Percentiles rank a stretch among this genome's conserved stretches.
Conservation (phyloP, 2,113 vertebrate genomes). For the Oceanites oceanicus region DNA sequence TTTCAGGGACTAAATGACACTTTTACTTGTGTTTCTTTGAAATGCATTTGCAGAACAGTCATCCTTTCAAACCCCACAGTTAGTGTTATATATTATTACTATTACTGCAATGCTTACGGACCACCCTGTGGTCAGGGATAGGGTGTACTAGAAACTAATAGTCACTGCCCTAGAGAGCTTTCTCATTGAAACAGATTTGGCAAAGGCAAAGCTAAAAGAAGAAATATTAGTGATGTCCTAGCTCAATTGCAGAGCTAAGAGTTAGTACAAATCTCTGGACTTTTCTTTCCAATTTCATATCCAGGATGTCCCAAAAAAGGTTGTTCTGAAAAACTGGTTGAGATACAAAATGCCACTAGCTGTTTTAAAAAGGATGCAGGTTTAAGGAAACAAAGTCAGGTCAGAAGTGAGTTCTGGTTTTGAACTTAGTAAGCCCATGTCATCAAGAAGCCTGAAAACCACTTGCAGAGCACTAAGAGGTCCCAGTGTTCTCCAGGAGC, state of each 20-base stretch:
- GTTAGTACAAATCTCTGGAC: neutral
- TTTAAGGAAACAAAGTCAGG: neutral
- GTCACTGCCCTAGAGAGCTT: neutral
- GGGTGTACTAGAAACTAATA: neutral
- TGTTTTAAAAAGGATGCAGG: neutral
- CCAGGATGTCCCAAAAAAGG: neutral
- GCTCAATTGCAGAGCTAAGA: neutral
- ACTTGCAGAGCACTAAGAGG: neutral
- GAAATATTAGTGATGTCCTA: neutral
- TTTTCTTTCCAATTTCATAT: neutral
- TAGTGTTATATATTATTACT: neutral
- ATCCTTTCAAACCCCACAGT: constrained; percentile 17
- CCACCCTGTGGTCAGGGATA: neutral
- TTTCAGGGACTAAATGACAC: constrained; percentile 10
- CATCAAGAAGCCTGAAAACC: neutral
- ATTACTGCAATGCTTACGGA: neutral
- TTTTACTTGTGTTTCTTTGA: neutral
- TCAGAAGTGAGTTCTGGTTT: neutral
- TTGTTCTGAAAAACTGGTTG: neutral
- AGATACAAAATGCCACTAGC: neutral
- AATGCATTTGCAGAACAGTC: constrained; percentile 6
- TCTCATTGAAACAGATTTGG: neutral
- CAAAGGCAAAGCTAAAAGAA: neutral
- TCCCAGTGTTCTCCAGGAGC: neutral
- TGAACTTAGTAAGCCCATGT: neutral